A percentile compares a stretch with the other conserved stretches of the same genome.
Conservation (phyloP, 2,888 invertebrate genomes). For the Cephus rjabovi region DNA sequence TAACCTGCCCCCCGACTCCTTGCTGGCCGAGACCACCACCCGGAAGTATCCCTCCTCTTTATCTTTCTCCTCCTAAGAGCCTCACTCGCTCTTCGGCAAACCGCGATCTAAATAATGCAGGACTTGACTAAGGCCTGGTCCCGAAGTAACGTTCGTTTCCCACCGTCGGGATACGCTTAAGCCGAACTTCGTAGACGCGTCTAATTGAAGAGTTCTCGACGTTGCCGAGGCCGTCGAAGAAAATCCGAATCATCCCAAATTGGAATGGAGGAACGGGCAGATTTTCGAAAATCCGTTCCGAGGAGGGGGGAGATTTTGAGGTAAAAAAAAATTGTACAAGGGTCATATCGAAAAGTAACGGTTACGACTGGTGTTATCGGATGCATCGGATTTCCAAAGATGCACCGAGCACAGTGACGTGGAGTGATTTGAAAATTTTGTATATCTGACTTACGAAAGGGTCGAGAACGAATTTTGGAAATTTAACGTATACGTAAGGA, state of each 20-base stretch:
- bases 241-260: not conserved
- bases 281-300: no score
- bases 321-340: no score
- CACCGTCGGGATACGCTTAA: constrained; percentile 14
- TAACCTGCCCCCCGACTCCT: not conserved
- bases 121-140: not conserved
- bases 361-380: no score
- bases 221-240: not conserved
- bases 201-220: constrained; percentile 16
- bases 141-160: constrained; percentile 19
- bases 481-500: not conserved
- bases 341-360: no score
- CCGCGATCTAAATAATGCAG: not conserved
- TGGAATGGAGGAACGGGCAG: no score
- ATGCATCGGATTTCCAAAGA: not conserved
- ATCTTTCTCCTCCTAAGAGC: not conserved
- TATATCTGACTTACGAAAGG: no score
- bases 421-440: no score
- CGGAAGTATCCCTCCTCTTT: not conserved
- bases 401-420: not conserved
- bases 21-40: not conserved
- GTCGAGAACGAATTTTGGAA: not conserved
- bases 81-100: not conserved
- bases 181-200: constrained; percentile 20
- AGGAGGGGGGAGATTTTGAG: no score